Evolutionary conservation across 2,888 invertebrate genomes (phyloP).

Genomic region (Pseudeuparius sepicola): DNA sequence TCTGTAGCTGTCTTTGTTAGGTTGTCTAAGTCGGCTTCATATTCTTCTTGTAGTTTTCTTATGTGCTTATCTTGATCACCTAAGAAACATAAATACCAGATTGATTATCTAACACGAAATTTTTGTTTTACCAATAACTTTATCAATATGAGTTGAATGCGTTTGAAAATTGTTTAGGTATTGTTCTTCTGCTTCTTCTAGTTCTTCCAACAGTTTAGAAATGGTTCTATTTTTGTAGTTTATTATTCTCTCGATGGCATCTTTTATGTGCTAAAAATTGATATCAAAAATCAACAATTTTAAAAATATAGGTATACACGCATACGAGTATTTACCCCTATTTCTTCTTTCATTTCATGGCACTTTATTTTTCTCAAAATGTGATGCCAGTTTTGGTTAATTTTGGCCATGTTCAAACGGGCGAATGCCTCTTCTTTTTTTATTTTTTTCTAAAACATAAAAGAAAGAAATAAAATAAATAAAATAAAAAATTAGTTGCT

Average conservation of each 20-base stretch:
- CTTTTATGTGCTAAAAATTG: conserved; percentile 44
- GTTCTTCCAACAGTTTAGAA: conserved; percentile 49
- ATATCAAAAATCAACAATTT: conserved; percentile 14
- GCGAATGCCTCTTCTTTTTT: conserved; percentile 72
- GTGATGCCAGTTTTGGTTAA: conserved; percentile 77
- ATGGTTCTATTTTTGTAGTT: conserved; percentile 60
- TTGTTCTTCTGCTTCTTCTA: conserved; percentile 63
- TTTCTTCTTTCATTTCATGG: conserved; percentile 59
- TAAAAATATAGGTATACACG: conserved; percentile 11
- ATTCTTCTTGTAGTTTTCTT: conserved; percentile 36
- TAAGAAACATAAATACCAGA: conserved; percentile 19
- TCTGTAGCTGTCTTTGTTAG: conserved; percentile 43
- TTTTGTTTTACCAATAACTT: conserved; percentile 60
- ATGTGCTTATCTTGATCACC: conserved; percentile 44
- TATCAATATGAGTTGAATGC: conserved; percentile 60
- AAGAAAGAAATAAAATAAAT: too few relatives aligned
- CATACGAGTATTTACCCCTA: conserved; percentile 42
- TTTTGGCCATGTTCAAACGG: conserved; percentile 70
- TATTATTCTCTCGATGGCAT: conserved; percentile 51
- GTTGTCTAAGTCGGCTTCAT: conserved; percentile 45
- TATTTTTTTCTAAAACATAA: conserved; percentile 61
- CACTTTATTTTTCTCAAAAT: conserved; percentile 67
- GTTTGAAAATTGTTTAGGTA: conserved; percentile 62
- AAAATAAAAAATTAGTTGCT: too few relatives aligned
- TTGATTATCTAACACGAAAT: background rate